Percentiles rank a stretch among this genome's conserved stretches.
phyloP scores from a whole-genome alignment of 2,888 invertebrate species.

The Ernsta delagoae region DNA sequence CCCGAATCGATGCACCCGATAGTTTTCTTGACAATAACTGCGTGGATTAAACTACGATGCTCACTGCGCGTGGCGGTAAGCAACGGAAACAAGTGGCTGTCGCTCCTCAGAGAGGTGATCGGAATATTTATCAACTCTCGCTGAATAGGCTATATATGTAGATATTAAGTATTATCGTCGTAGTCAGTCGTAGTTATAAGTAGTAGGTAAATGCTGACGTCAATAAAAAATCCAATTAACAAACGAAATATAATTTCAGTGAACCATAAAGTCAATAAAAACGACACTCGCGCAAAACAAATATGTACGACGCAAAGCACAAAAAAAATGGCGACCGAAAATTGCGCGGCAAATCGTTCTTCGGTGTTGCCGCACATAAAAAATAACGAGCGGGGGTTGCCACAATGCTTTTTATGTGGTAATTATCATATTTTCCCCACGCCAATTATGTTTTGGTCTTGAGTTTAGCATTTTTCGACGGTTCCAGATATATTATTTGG shows the following conservation, averaged over 20 bases:
- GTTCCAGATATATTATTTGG: conserved; percentile 39
- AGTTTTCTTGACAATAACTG: no score
- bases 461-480: conserved; percentile 62
- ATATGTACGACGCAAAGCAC: conserved; percentile 45
- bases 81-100: no score
- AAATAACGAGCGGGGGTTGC: conserved; percentile 55
- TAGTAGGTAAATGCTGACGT: conserved; percentile 4
- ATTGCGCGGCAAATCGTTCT: conserved; percentile 46
- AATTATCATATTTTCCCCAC: conserved; percentile 73
- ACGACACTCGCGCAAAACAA: conserved; percentile 18
- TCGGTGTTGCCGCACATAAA: conserved; percentile 60
- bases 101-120: no score
- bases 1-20: no score
- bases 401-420: conserved; percentile 50
- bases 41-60: no score
- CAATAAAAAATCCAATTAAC: conserved; percentile 1
- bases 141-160: no score
- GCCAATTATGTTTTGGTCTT: conserved; percentile 69
- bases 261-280: conserved; percentile 16
- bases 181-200: no score
- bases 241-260: conserved; percentile 19
- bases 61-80: no score
- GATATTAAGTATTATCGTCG: no score
- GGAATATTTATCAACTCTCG: no score
- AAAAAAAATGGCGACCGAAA: conserved; percentile 58